Percentiles rank a stretch among this genome's conserved stretches.
Evolutionary conservation across 1,140 invertebrate species (phyloP).

Genomic region (Macrobrachium rosenbergii): DNA sequence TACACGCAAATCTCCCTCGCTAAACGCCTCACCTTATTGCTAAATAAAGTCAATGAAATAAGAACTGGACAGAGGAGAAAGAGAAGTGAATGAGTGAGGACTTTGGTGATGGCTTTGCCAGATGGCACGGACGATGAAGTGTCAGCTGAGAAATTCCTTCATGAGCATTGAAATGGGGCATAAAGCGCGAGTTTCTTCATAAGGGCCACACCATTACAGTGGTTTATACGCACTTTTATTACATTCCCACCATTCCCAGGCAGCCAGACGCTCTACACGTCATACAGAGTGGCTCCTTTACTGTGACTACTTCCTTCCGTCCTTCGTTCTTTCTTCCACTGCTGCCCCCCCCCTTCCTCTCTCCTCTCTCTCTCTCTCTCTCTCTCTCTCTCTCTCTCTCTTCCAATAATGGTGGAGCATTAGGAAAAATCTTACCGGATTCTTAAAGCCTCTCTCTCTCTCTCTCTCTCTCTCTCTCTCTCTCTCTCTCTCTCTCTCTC

Average conservation of each 20-base stretch:
- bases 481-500: background rate
- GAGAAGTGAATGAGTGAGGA: background rate
- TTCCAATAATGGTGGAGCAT: background rate
- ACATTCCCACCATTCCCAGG: slow-evolving; percentile 65
- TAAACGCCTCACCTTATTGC: no score
- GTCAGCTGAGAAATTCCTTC: slow-evolving; percentile 59
- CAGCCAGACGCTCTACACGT: slow-evolving; percentile 48
- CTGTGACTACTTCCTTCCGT: background rate
- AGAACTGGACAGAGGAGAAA: background rate
- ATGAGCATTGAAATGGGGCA: slow-evolving; percentile 62
- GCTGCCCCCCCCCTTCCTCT: background rate
- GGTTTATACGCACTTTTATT: slow-evolving; percentile 66
- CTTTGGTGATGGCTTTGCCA: no score
- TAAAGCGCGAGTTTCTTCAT: slow-evolving; percentile 63
- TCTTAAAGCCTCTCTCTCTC: background rate
- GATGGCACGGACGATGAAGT: slow-evolving; percentile 32
- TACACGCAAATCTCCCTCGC: no score
- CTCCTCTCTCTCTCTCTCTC: background rate
- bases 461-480: background rate
- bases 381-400: background rate
- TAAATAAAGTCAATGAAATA: background rate
- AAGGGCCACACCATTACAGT: slow-evolving; percentile 63
- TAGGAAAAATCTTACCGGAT: background rate
- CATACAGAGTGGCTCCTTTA: slow-evolving; percentile 61
- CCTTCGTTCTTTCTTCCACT: background rate